Base-by-base conservation (phyloP, 1,140 invertebrate species). In the Calosoma granatense region DNA sequence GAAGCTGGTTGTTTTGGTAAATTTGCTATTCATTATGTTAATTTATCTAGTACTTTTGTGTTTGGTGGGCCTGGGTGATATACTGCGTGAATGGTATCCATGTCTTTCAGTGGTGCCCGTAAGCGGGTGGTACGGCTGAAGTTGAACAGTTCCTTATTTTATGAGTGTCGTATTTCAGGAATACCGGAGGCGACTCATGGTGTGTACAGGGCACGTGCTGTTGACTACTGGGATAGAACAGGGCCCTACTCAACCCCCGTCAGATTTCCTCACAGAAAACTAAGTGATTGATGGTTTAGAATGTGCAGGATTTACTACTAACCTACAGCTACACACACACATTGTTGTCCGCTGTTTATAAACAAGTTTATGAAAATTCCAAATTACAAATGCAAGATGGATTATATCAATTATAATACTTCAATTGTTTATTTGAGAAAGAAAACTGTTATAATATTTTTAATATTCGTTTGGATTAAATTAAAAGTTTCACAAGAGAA, bases 161-260 rank as follows among this genome's bases (percentile, higher is more conserved):
- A 57, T 51, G 6, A 54, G 21, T 22, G n/a, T 43, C 30, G 58
- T 56, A 59, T 61, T 61, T 57, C 21, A 59, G 61, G 52, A 43
- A 43, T 22, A 22, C 51, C 23, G 23, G 61, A 63, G 55, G 23
- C 39, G 41, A 63, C 61, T 51, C 51, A 39, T 20, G 64, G 64
- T 12, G 36, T 54, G 57, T 68, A 65, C 59, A 56, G 64, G 41
- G 63, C 65, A 30, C 57, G 65, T 53, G 66, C 65, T 41, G 56
- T 66, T 2, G 66, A 68, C 56, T 65, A 61, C 59, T 68, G 65
- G 66, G 56, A 61, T 21, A 56, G 62, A 22, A 21, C 60, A 1
- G 64, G 65, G 15, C 39, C 51, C 22, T 68, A 65, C 57, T 66
- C 66, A 20, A 15, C n/a, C 6, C 20, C 14, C 14, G 22, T 60